Percentiles rank a stretch among this genome's conserved stretches.
These are phyloP conservation scores for Otis tarda DNA, from an alignment of 2,113 vertebrate species.

Conservation along the genomic window DNA sequence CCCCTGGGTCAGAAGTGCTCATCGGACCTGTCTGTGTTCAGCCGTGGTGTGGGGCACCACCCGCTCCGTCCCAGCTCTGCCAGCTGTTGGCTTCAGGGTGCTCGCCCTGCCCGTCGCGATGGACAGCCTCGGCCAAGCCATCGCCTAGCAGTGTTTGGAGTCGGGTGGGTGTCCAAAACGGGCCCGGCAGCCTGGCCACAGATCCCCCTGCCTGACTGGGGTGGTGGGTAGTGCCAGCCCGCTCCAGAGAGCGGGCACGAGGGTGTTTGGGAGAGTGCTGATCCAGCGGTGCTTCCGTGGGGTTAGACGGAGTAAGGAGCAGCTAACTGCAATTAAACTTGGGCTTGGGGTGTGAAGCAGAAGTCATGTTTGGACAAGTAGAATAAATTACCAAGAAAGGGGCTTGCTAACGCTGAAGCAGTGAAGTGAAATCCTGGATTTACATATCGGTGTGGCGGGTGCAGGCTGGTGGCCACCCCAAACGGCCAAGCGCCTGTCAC, in stretches of 20 bases:
- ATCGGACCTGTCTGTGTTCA: neutral
- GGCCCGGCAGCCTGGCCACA: neutral
- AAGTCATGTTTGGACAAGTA: neutral
- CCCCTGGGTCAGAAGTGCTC: rapidly evolving
- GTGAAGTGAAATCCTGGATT: neutral
- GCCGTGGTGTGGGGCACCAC: neutral
- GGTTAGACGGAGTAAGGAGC: neutral
- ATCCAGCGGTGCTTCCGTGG: neutral
- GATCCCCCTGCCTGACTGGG: neutral
- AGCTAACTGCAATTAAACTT: neutral
- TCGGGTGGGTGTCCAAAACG: neutral
- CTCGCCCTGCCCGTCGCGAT: neutral
- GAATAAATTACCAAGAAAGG: neutral
- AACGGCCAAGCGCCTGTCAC: neutral
- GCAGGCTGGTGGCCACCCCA: neutral
- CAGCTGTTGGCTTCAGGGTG: neutral
- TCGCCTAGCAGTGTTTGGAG: rapidly evolving
- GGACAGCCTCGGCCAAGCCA: neutral
- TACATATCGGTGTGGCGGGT: rapidly evolving
- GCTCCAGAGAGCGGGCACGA: rapidly evolving
- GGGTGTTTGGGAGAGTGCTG: neutral
- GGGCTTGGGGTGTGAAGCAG: neutral
- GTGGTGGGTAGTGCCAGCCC: neutral
- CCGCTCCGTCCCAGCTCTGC: neutral
- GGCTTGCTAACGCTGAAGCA: neutral